phyloP scores from a whole-genome alignment of 2,797 vertebrate species.

The Distichodus sexfasciatus region DNA sequence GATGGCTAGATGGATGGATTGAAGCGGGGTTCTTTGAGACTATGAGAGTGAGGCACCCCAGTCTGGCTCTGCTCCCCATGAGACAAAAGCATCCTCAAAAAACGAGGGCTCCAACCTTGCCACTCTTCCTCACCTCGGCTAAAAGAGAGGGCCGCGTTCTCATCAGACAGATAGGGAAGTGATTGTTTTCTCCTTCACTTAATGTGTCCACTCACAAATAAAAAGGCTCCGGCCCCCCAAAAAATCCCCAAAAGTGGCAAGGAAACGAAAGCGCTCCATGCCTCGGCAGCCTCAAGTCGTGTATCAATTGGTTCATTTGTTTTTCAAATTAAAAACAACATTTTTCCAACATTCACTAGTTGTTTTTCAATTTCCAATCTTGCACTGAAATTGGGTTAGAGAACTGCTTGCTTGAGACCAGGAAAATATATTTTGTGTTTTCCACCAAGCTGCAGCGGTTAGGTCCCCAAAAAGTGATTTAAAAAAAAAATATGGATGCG shows the following conservation, averaged over 20 bases:
- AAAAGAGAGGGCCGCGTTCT: constrained; percentile 10
- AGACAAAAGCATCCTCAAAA: constrained; percentile 48
- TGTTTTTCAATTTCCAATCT: too few relatives aligned
- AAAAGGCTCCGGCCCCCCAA: constrained; percentile 1
- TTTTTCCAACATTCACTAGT: too few relatives aligned
- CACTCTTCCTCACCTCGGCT: background rate
- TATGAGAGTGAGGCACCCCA: constrained; percentile 21
- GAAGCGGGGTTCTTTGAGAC: constrained; percentile 24
- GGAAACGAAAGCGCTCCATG: constrained; percentile 10
- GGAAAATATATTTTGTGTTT: too few relatives aligned
- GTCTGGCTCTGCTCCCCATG: constrained; percentile 33
- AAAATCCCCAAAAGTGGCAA: constrained; percentile 4
- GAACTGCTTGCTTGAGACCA: too few relatives aligned
- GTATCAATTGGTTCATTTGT: too few relatives aligned
- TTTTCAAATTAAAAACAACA: too few relatives aligned
- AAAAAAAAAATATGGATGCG: too few relatives aligned
- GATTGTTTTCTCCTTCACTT: constrained; percentile 15
- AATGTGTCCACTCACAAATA: constrained; percentile 32
- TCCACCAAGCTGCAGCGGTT: too few relatives aligned
- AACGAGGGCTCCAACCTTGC: constrained; percentile 28
- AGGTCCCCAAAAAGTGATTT: too few relatives aligned
- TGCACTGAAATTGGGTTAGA: too few relatives aligned
- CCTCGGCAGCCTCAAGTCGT: constrained; percentile 16
- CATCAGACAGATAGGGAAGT: constrained; percentile 13
- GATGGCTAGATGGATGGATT: constrained; percentile 21